Evolutionary conservation across 2,113 vertebrate genomes (phyloP), one percentile per base, ranked within the genome.

Genomic region (Sylvilagus bachmani): DNA sequence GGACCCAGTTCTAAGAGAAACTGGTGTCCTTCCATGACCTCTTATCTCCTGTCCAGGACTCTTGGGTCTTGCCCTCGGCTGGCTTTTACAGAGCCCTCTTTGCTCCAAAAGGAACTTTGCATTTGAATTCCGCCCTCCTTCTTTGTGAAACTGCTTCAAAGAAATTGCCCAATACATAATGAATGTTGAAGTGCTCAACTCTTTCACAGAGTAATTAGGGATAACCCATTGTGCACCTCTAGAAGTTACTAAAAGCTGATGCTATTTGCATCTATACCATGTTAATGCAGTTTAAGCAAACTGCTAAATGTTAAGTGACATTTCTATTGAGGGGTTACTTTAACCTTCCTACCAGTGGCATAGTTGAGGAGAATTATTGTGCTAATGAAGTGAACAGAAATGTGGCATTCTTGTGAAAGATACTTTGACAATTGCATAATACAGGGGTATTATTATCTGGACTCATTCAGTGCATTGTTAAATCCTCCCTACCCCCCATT

Each of bases 351-450:
- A 83, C 79, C 89, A 97, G 93, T 21, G 73, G 87, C 82, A 93
- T 77, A 10, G 21, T 36, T 53, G 73, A 95, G 25, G 21, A 53
- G 61, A 86, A 94, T 94, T 95, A 62, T n/a, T 90, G 22, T 73
- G 81, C 87, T 69, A 96, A 90, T 86, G 66, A 69, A 89, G 69
- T 85, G 16, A 87, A 81, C 92, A 94, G 92, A 67, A 38, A 89
- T 90, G 93, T 3, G 36, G 73, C 67, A 36, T 51, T 77, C 69
- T 71, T 36, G 62, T 81, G 66, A n/a, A 75, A 96, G 36, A 67
- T 95, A 73, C 21, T 96, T 89, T 88, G 67, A 90, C 55, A 97
- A 36, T 38, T 92, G 27, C 71, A 64, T 97, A 97, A 90, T 89
- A 2, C 83, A 71, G 58, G 36, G 69, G 31, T 85, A 38, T 94